Base-by-base conservation (phyloP, 1,140 invertebrate species). In the Marisa cornuarietis region DNA sequence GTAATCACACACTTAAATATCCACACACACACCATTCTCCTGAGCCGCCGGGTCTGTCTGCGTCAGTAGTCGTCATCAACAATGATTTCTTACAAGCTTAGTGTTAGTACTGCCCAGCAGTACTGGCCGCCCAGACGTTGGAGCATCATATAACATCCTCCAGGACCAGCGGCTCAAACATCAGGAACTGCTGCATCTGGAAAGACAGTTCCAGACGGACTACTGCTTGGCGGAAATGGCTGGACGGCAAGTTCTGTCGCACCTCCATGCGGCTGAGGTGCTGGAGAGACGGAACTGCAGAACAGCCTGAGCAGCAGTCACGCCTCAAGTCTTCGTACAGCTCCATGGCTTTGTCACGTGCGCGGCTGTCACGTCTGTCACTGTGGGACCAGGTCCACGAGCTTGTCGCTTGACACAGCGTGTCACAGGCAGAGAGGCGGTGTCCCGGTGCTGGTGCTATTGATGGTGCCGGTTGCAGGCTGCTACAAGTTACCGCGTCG, bases 261-360 rank as follows among this genome's bases (percentile, higher is more conserved):
- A 77, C 51, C 65, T 26, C 76, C 65, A 77, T 13, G 51, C 76
- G 31, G 24, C 76, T 66, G 24, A 52, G 22, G 24, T 77, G 76
- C 65, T 77, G 76, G 42, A 77, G 49, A 1, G 61, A 20, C 6
- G 76, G 58, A 58, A 58, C 4, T 8, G 11, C 63, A 0, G n/a
- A n/a, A n/a, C 63, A 0, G 22, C 76, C 24, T n/a, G 13, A 58
- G 18, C 42, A 22, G 14, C 74, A 20, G 24, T 69, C 76, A 69
- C 7, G 63, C 11, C 11, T 68, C 65, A 77, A 22, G 16, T 51
- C 52, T n/a, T 77, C 63, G 51, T 52, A 51, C 7, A 54, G 14
- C 31, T 68, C 76, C 42, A 4, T 49, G 9, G 52, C 65, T 20
- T 77, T 77, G 76, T 77, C 76, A 31, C 76, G 54, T 58, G 11